Conservation (phyloP, 1,140 invertebrate genomes). For the Apis florea region DNA sequence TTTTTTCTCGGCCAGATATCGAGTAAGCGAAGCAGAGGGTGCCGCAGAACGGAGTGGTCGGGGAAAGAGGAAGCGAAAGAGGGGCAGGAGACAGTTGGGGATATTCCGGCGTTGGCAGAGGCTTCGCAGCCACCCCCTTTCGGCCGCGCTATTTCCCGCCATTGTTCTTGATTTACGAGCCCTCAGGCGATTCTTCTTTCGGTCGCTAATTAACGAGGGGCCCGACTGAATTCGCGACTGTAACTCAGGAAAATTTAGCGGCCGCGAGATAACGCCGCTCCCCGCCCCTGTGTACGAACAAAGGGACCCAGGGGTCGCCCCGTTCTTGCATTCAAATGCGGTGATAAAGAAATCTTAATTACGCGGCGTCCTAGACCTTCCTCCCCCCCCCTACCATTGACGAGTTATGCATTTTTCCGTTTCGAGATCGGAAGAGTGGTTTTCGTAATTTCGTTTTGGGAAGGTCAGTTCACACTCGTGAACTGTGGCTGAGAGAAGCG, state of each 20-base stretch:
- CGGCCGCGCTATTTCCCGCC: conserved; percentile 53
- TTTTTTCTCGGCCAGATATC: not conserved
- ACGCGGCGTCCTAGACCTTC: conserved; percentile 13
- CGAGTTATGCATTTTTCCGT: not conserved
- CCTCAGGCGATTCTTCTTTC: conserved; percentile 66
- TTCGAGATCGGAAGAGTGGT: not conserved
- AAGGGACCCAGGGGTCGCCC: conserved; percentile 35
- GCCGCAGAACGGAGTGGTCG: not conserved
- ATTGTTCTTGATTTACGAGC: conserved; percentile 69
- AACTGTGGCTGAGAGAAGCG: too few relatives aligned
- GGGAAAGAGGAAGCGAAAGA: not conserved
- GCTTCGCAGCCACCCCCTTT: conserved; percentile 15
- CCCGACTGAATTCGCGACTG: conserved; percentile 61
- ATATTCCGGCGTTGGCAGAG: conserved; percentile 32
- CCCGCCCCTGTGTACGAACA: conserved; percentile 49
- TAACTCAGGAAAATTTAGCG: conserved; percentile 66
- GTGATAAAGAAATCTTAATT: conserved; percentile 65
- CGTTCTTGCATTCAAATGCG: conserved; percentile 47
- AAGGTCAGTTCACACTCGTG: too few relatives aligned
- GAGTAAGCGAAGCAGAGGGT: not conserved
- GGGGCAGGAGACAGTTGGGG: conserved; percentile 6
- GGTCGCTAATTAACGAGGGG: conserved; percentile 65
- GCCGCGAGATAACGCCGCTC: conserved; percentile 62
- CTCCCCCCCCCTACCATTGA: too few relatives aligned
- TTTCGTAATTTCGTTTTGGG: not conserved